Evolutionary conservation across 2,888 invertebrate species (phyloP).

Genomic region (Philereme vetulata): DNA sequence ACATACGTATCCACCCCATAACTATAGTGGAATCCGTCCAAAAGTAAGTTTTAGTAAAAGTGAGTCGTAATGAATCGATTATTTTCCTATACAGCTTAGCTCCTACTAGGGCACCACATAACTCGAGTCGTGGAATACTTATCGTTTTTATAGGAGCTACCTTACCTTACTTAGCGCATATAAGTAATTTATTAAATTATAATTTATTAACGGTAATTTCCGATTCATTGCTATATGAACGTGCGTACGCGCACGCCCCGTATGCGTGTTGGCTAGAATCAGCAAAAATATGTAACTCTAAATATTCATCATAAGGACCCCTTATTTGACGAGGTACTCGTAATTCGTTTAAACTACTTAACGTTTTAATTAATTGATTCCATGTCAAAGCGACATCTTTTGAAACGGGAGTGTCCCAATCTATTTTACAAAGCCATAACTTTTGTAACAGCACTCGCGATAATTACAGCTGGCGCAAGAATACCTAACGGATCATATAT

Average conservation of each 20-base stretch:
- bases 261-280: neutral
- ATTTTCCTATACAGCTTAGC: conserved; percentile 1
- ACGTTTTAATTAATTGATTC: neutral
- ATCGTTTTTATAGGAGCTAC: conserved; percentile 2
- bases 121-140: conserved; percentile 2
- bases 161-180: conserved; percentile 4
- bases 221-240: neutral
- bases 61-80: neutral
- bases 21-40: conserved; percentile 10
- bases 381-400: neutral
- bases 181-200: too few species aligned
- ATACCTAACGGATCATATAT: conserved; percentile 5
- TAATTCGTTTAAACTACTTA: neutral
- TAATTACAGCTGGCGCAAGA: neutral
- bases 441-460: neutral
- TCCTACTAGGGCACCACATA: conserved; percentile 2
- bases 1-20: conserved; percentile 2
- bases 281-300: neutral
- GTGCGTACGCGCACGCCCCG: conserved; percentile 6
- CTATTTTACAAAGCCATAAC: conserved; percentile 6
- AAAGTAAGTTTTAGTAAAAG: conserved; percentile 1
- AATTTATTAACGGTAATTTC: neutral
- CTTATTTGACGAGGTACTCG: neutral
- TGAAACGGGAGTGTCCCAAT: neutral
- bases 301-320: neutral